phyloP scores from a whole-genome alignment of 2,113 vertebrate genomes.

The Eupsittula cactorum region DNA sequence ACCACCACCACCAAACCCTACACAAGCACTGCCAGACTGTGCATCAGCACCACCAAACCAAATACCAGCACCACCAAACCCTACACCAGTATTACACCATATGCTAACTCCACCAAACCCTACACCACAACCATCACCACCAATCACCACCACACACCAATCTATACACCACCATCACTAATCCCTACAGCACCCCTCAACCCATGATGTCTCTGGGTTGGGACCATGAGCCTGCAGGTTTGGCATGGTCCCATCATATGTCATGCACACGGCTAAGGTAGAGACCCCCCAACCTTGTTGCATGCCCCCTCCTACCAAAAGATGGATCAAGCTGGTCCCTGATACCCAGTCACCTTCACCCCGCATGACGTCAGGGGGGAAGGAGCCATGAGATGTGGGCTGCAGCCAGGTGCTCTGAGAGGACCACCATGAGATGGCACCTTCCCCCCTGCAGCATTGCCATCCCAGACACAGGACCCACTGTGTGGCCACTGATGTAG shows the following conservation, averaged over 20 bases:
- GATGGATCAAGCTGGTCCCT: background rate
- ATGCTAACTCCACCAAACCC: background rate
- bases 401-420: background rate
- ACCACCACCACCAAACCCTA: too few species aligned
- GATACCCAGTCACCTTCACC: background rate
- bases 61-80: background rate
- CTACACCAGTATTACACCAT: too few species aligned
- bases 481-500: rapidly evolving
- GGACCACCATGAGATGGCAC: background rate
- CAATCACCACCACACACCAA: background rate
- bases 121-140: too few species aligned
- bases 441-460: background rate
- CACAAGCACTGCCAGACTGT: rapidly evolving
- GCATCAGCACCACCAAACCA: background rate
- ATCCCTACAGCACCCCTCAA: background rate
- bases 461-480: background rate
- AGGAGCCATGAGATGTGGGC: background rate
- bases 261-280: background rate
- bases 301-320: background rate
- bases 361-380: rapidly evolving
- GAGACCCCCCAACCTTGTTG: background rate
- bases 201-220: background rate
- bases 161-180: background rate
- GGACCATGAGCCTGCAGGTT: background rate
- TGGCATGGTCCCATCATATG: background rate